Percentiles rank a stretch among this genome's conserved stretches.
phyloP scores from a whole-genome alignment of 2,888 invertebrate species.

The Drosophila mettleri region DNA sequence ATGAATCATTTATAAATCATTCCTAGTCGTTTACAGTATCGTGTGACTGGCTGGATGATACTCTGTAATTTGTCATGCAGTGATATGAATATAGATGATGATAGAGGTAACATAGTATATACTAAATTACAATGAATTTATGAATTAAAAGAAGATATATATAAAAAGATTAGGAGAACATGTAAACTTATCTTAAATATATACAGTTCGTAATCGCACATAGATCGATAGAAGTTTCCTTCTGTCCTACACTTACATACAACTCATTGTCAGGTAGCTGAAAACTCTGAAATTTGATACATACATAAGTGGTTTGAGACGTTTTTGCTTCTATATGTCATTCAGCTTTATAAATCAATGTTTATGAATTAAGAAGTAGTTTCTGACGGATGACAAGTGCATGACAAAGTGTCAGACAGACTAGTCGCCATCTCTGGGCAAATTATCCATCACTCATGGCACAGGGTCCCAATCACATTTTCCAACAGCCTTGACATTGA shows the following conservation, averaged over 20 bases:
- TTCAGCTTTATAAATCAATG: conserved; percentile 11
- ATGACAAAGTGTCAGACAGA: conserved; percentile 45
- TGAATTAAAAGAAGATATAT: too few species aligned
- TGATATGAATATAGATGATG: too few species aligned
- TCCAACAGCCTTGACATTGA: conserved; percentile 61
- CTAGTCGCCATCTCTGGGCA: conserved; percentile 35
- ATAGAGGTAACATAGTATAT: too few species aligned
- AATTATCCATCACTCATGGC: conserved; percentile 48
- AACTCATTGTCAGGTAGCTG: not conserved
- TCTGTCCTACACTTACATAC: too few species aligned
- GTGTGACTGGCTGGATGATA: not conserved
- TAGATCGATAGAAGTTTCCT: not conserved
- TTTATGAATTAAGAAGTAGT: conserved; percentile 14
- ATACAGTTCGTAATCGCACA: not conserved
- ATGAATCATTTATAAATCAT: conserved; percentile 15
- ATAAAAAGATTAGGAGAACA: too few species aligned
- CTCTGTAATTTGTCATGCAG: not conserved
- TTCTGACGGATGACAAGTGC: conserved; percentile 17
- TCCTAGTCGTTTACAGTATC: not conserved
- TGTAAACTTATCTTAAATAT: not conserved
- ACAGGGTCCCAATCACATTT: conserved; percentile 45
- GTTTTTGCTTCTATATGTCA: not conserved
- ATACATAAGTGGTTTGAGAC: conserved; percentile 4
- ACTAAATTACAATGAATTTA: too few species aligned
- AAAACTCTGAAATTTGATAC: too few species aligned